A percentile compares a stretch with the other conserved stretches of the same genome.
phyloP scores from a whole-genome alignment of 2,888 invertebrate genomes.

The Ophioninae sp. region DNA sequence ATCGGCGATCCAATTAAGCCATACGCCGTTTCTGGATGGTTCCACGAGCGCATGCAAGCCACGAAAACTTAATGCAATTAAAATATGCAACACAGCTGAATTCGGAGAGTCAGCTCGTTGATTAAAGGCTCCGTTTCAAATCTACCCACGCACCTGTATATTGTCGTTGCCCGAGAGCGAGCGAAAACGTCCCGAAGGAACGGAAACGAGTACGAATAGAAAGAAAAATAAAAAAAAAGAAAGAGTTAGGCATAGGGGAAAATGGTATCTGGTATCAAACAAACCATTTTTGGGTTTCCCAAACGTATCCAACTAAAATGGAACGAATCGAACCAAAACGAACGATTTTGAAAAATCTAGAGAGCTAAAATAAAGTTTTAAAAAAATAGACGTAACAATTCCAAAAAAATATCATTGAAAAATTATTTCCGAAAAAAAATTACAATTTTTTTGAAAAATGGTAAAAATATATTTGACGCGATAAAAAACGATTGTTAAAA shows the following conservation, averaged over 20 bases:
- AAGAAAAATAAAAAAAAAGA: constrained; percentile 11
- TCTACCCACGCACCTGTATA: constrained; percentile 39
- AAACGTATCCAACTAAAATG: too few species aligned
- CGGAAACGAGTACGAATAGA: constrained; percentile 8
- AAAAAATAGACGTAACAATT: too few species aligned
- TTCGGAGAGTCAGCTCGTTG: constrained; percentile 21
- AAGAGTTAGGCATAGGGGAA: constrained; percentile 3
- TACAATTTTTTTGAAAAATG: too few species aligned
- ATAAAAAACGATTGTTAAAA: too few species aligned
- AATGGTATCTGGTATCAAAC: too few species aligned
- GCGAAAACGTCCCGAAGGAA: constrained; percentile 26
- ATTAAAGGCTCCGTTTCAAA: constrained; percentile 53
- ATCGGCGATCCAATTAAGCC: constrained; percentile 43
- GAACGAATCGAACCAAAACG: too few species aligned
- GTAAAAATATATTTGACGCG: too few species aligned
- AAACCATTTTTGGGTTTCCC: too few species aligned
- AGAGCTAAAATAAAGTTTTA: too few species aligned
- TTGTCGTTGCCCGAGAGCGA: constrained; percentile 37
- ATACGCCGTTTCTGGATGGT: constrained; percentile 28
- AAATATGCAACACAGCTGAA: constrained; percentile 45
- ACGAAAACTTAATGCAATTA: constrained; percentile 42
- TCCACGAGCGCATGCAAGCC: constrained; percentile 12
- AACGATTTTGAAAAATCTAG: too few species aligned
- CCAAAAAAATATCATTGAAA: too few species aligned
- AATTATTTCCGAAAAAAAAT: too few species aligned